Evolutionary conservation across 1,140 invertebrate genomes (phyloP), one percentile per base, ranked within the genome.

Genomic region (Papilio xuthus): DNA sequence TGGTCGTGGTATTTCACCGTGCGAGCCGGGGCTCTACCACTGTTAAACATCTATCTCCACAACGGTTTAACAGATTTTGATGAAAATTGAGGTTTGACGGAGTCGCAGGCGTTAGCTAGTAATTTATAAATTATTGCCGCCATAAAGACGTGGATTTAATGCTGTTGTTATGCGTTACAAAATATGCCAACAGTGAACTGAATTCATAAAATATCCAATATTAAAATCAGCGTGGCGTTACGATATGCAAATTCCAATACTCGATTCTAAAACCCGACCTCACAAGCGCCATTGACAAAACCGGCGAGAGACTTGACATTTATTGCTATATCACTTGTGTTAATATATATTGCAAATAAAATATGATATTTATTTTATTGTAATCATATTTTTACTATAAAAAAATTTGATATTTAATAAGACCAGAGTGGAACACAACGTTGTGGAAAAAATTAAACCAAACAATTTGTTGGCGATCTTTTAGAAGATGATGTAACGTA

Each of bases 201-300:
- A 28, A 67, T 67, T 12, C 10, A 67, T 67, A 67, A 67, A 32
- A 67, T 18, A 4, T 67, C 60, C 60, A 67, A 15, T 67, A 67
- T 67, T 67, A 67, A 67, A 67, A 67, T 67, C 60, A 15, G 60
- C 60, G 26, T 67, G 3, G 26, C 60, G 26, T 67, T 67, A 67
- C 26, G 26, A 67, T 63, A 63, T 63, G 56, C 26, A 63, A 63
- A 63, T 63, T 26, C 12, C 56, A 23, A 26, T 26, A 56, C 60
- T 67, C 60, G 26, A 67, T 67, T 67, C 26, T 67, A 32, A 32
- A 28, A 67, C 12, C 26, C 26, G 60, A 67, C 60, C 60, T 15
- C 60, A 67, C 60, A 67, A 67, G 60, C 60, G 60, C 60, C 60
- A 67, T 67, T 28, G 60, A 67, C 23, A 23, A 32, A 67, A 67